phyloP scores from a whole-genome alignment of 1,140 invertebrate genomes.

The Rhopalosiphum padi region DNA sequence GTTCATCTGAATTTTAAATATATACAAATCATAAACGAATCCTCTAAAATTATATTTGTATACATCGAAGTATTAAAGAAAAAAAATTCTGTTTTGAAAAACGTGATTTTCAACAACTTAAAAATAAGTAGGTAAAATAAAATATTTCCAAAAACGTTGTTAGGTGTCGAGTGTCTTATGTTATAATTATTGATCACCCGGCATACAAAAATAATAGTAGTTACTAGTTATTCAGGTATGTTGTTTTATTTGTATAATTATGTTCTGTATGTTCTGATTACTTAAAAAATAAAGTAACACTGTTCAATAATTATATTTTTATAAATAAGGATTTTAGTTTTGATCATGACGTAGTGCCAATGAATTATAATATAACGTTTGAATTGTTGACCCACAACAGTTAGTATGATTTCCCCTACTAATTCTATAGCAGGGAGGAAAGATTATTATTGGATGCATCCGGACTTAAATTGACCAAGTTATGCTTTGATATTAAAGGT shows the following conservation, averaged over 20 bases:
- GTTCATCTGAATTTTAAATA: too few relatives aligned
- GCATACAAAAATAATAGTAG: not conserved
- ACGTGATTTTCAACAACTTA: too few relatives aligned
- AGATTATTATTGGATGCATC: slow-evolving; percentile 50
- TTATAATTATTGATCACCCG: too few relatives aligned
- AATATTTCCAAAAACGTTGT: too few relatives aligned
- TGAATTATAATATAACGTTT: slow-evolving; percentile 42
- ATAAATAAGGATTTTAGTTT: not conserved
- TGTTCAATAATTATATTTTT: not conserved
- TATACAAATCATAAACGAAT: too few relatives aligned
- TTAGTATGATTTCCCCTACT: slow-evolving; percentile 33
- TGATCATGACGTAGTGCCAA: not conserved
- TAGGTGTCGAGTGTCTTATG: too few relatives aligned
- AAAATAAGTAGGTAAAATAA: too few relatives aligned
- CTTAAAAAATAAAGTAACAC: not conserved
- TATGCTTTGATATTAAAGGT: slow-evolving; percentile 30
- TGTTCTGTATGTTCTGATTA: not conserved
- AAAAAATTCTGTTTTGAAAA: too few relatives aligned
- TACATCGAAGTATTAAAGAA: too few relatives aligned
- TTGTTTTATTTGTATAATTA: not conserved
- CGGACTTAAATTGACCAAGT: slow-evolving; percentile 44
- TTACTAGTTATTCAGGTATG: not conserved
- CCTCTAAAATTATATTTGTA: too few relatives aligned
- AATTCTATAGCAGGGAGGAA: not conserved
- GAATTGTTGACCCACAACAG: slow-evolving; percentile 48